Percentiles rank a stretch among this genome's conserved stretches.
Conservation (phyloP, 1,140 invertebrate genomes). For the Pachypsylla venusta region DNA sequence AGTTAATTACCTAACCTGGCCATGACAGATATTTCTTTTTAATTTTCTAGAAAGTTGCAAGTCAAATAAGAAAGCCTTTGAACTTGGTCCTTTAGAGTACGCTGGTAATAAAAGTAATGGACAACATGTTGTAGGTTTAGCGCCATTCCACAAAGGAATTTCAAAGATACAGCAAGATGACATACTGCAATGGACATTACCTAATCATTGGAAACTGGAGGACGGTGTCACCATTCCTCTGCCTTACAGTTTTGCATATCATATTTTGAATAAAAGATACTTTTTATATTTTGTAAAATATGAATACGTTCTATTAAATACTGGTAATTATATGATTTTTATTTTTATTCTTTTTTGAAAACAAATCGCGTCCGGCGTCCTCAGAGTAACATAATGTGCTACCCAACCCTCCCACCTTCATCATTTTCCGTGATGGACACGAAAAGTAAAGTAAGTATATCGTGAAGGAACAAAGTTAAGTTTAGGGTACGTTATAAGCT, state of each 20-base stretch:
- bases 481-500: no score
- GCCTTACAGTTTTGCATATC: constrained; percentile 22
- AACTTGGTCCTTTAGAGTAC: constrained; percentile 15
- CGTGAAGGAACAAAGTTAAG: no score
- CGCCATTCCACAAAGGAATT: background rate
- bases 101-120: background rate
- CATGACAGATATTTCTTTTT: no score
- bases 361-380: no score
- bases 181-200: constrained; percentile 34
- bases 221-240: constrained; percentile 42
- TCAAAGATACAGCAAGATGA: constrained; percentile 13
- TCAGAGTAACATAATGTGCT: no score
- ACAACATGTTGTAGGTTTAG: constrained; percentile 11
- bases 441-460: no score
- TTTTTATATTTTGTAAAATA: background rate
- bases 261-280: background rate
- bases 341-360: no score
- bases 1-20: no score
- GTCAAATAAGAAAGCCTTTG: background rate
- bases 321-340: no score
- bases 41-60: no score
- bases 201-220: constrained; percentile 36
- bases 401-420: no score
- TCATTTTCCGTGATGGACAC: no score
- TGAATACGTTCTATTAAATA: background rate